Evolutionary conservation across 92 coral and sea anemone genomes (phyloP).

Genomic region (Epizoanthus scotinus): DNA sequence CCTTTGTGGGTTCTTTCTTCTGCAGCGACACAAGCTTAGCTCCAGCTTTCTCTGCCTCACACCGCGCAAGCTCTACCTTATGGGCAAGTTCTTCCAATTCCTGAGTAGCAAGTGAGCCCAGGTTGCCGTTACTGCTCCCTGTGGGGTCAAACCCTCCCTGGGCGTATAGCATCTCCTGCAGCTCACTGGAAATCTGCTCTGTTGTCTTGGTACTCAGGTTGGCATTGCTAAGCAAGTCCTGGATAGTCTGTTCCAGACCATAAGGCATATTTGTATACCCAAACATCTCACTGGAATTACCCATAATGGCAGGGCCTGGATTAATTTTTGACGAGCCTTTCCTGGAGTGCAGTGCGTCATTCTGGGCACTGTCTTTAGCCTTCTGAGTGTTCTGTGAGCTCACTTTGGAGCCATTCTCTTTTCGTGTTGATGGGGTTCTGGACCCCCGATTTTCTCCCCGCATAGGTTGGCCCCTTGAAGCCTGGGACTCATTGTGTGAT

Average conservation of each 20-base stretch:
- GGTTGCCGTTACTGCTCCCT: slow-evolving; percentile 15
- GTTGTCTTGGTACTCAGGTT: slow-evolving; percentile 21
- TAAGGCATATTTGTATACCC: neutral
- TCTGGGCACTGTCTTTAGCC: slow-evolving; percentile 11
- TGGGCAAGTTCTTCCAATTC: slow-evolving; percentile 7
- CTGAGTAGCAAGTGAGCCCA: neutral
- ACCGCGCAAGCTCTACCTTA: slow-evolving; percentile 6
- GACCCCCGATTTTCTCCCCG: slow-evolving; percentile 1
- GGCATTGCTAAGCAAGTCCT: neutral
- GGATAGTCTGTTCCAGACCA: slow-evolving; percentile 27
- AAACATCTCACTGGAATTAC: slow-evolving; percentile 13
- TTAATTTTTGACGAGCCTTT: slow-evolving; percentile 26
- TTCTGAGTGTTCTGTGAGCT: slow-evolving; percentile 1
- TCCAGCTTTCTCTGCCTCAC: slow-evolving; percentile 9
- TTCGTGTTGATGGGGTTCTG: slow-evolving; percentile 15
- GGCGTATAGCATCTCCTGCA: slow-evolving; percentile 16
- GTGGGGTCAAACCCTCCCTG: neutral
- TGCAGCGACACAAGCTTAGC: slow-evolving; percentile 10
- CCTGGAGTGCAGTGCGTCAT: slow-evolving; percentile 17
- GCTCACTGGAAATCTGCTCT: slow-evolving; percentile 16
- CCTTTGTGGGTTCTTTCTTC: slow-evolving; percentile 32
- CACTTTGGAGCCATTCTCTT: slow-evolving; percentile 30
- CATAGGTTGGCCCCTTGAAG: neutral
- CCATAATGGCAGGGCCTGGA: neutral
- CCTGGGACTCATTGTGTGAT: slow-evolving; percentile 28